Conservation (phyloP, 1,140 invertebrate genomes). For the Myzus persicae region DNA sequence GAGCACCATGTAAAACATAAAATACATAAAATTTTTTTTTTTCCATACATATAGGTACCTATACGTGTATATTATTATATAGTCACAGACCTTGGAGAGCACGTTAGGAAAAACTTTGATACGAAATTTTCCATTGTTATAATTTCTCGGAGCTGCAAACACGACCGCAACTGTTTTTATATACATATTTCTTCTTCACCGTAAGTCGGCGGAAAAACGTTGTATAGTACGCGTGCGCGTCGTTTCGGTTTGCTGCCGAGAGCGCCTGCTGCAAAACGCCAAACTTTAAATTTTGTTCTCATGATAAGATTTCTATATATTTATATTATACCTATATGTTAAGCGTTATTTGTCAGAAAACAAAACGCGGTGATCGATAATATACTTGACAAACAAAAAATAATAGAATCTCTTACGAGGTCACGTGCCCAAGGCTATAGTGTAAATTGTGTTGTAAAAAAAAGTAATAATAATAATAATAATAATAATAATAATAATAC, state of each 20-base stretch:
- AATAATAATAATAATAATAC: neutral
- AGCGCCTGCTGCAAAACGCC: neutral
- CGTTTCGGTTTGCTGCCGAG: neutral
- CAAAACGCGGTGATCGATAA: neutral
- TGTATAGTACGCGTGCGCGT: neutral
- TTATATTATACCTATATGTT: neutral
- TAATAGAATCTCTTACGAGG: slow-evolving; percentile 33
- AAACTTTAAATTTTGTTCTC: neutral
- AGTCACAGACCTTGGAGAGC: neutral
- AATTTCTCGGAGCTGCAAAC: neutral
- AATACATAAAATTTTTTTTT: neutral
- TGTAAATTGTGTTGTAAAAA: slow-evolving; percentile 20
- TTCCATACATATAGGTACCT: neutral
- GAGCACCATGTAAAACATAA: neutral
- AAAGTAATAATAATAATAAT: neutral
- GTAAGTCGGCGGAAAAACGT: neutral
- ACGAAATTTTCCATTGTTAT: neutral
- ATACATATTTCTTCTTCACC: neutral
- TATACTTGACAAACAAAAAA: slow-evolving; percentile 19
- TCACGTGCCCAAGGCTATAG: neutral
- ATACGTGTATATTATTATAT: neutral
- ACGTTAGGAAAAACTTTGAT: neutral
- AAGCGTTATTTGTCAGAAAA: neutral
- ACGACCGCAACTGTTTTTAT: neutral
- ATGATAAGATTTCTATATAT: neutral